Evolutionary conservation across 2,888 invertebrate species (phyloP).

Genomic region (Monoplex corrugatus): DNA sequence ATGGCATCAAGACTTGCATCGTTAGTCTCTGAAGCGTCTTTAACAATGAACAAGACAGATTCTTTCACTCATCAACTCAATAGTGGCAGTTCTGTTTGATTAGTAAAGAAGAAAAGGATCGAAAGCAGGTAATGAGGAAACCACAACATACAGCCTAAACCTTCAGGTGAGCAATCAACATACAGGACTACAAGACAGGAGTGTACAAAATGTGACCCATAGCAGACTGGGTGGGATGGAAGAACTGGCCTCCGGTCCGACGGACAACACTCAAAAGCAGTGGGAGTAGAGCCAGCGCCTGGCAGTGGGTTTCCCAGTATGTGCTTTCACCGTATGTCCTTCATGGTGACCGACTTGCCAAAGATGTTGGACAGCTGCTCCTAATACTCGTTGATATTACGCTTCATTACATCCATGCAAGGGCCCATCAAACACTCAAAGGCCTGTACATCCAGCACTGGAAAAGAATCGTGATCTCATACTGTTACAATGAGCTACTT

Average conservation of each 20-base stretch:
- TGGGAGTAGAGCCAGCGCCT: too few relatives aligned
- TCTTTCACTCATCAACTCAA: too few relatives aligned
- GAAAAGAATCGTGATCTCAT: conserved; percentile 32
- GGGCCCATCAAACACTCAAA: conserved; percentile 98
- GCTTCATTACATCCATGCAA: conserved; percentile 99
- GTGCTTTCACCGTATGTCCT: conserved; percentile 78
- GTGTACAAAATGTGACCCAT: neutral
- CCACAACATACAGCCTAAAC: too few relatives aligned
- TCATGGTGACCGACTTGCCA: conserved; percentile 84
- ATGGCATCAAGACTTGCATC: too few relatives aligned
- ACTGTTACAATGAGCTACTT: too few relatives aligned
- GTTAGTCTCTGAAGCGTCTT: too few relatives aligned
- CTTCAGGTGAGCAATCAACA: neutral
- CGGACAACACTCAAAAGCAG: too few relatives aligned
- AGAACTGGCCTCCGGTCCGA: neutral
- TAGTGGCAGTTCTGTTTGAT: too few relatives aligned
- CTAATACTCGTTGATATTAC: conserved; percentile 98
- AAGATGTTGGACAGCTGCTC: conserved; percentile 97
- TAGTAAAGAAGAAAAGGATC: too few relatives aligned
- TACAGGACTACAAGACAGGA: neutral
- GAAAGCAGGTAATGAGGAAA: too few relatives aligned
- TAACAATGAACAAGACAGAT: too few relatives aligned
- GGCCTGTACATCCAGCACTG: conserved; percentile 97
- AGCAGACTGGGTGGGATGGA: neutral
- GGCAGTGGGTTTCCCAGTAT: too few relatives aligned